These are phyloP conservation scores for Hylyphantes graminicola DNA, from an alignment of 1,140 invertebrate genomes.

Conservation along the genomic window DNA sequence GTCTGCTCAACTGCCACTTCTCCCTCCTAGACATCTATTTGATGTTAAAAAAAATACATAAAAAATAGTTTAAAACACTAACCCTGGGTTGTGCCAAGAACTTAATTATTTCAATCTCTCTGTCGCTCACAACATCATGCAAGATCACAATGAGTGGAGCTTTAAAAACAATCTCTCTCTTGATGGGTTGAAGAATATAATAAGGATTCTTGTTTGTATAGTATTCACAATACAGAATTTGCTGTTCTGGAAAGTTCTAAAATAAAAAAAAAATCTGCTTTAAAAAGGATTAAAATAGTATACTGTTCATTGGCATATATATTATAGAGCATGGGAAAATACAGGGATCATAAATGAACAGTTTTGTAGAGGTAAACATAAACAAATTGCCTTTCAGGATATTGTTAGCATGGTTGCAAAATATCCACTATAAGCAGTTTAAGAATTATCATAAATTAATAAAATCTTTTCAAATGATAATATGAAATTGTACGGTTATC, in stretches of 20 bases:
- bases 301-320: neutral
- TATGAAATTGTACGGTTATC: no score
- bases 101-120: constrained; percentile 90
- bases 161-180: constrained; percentile 87
- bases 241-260: neutral
- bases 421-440: no score
- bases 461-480: no score
- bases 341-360: no score
- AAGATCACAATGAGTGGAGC: constrained; percentile 89
- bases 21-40: no score
- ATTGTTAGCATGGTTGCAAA: no score
- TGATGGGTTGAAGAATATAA: constrained; percentile 85
- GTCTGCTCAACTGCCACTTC: no score
- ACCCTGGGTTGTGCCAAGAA: constrained; percentile 85
- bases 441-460: no score
- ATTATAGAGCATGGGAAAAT: neutral
- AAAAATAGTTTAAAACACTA: constrained; percentile 63
- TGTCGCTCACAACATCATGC: constrained; percentile 89
- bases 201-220: constrained; percentile 77
- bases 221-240: constrained; percentile 82
- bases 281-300: constrained; percentile 7
- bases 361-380: no score
- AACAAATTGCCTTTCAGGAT: no score
- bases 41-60: constrained; percentile 19
- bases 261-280: neutral